Percentiles rank a stretch among this genome's conserved stretches.
phyloP scores from a whole-genome alignment of 2,797 vertebrate genomes.

The Naso thynnoides region DNA sequence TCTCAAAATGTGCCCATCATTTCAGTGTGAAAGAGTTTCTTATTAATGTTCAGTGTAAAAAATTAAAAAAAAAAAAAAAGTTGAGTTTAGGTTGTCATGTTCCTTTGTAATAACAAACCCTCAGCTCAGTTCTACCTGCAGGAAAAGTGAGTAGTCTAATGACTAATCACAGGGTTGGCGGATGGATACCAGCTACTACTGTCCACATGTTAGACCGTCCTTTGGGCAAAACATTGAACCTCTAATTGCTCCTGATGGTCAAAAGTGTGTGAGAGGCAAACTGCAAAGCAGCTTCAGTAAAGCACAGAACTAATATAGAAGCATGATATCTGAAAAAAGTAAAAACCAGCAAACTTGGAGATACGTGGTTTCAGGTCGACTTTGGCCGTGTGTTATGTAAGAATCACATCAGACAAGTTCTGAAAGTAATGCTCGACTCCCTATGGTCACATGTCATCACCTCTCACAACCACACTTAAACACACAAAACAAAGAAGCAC shows the following conservation, averaged over 20 bases:
- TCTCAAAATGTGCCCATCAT: not conserved
- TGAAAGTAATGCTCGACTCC: constrained; percentile 7
- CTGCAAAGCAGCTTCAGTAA: not conserved
- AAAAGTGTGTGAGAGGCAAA: not conserved
- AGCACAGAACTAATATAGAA: no score
- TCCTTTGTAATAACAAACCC: not conserved
- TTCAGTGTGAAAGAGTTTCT: no score
- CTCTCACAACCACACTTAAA: constrained; percentile 3
- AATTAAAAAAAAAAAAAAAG: no score
- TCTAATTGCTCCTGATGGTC: no score
- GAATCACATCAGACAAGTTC: constrained; percentile 15
- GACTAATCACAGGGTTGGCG: not conserved
- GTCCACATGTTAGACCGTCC: not conserved
- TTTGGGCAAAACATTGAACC: no score
- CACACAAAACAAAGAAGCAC: not conserved
- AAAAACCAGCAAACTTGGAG: not conserved
- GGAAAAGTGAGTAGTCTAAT: not conserved
- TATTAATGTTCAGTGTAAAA: no score
- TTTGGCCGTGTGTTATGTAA: not conserved
- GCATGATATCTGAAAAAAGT: not conserved
- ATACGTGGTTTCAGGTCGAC: not conserved
- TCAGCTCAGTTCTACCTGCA: not conserved
- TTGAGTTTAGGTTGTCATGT: not conserved
- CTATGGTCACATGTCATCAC: constrained; percentile 13
- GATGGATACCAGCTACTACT: not conserved